Evolutionary conservation across 2,113 vertebrate species (phyloP), one percentile per base, ranked within the genome.

Genomic region (Chinchilla lanigera): DNA sequence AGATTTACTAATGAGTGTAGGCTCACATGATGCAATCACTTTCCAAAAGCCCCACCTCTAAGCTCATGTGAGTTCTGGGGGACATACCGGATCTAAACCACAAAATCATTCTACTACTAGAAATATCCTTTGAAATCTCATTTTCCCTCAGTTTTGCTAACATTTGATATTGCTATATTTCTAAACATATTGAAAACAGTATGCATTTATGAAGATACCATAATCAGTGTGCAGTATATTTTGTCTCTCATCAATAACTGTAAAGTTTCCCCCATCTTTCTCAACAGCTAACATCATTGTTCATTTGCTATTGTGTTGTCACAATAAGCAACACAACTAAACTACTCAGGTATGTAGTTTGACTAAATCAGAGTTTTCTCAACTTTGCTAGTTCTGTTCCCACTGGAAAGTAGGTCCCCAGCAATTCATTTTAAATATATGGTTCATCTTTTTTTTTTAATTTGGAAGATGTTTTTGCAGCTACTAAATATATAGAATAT

Each of bases 91-190:
- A 33, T 13, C 12, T 33, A 65, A 65, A 65, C 63, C 63, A 65
- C 33, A 33, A 65, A 65, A 65, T 65, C 33, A 65, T 33, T 86
- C 41, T 33, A 84, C 11, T 85, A 88, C 33, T 82, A 44, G 30
- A 85, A 93, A 91, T 88, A 63, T 71, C 82, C 83, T 95, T 80
- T 75, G 60, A 86, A 86, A 89, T 38, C 86, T 89, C 71, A 89
- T 83, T 96, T 95, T 86, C 44, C 77, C 95, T 83, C 60, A 30
- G 60, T 90, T 93, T 94, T 71, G 69, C 41, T 44, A 92, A 89
- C 28, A 96, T 58, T 65, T 97, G 89, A 96, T 60, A 54, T 82
- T 60, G 50, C 38, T 58, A 94, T 47, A 89, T 77, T 54, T 93
- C 41, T 17, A 84, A 80, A 60, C 47, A 82, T 41, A 73, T 56